Evolutionary conservation across 2,888 invertebrate species (phyloP), one percentile per base, ranked within the genome.

Genomic region (Drosophila neotestacea): DNA sequence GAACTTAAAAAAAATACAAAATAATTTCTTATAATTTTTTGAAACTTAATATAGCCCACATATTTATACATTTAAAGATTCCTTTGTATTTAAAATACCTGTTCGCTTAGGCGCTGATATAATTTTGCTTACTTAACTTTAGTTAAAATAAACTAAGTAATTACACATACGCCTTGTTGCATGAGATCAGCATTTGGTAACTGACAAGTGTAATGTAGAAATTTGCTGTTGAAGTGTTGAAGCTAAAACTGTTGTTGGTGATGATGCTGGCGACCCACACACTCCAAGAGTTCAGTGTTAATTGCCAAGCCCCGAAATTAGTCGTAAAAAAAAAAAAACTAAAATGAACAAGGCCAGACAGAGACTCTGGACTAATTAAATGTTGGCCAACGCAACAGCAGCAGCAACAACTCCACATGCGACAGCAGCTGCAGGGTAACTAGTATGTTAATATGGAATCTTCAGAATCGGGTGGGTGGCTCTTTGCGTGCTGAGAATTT

Each of bases 281-380:
- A 54, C 68, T 58, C 48, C 22, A 51, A 56, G 68, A 81, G 85
- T 81, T 83, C 81, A 85, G 85, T 88, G 85, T 83, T 88, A 85
- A 85, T 84, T 84, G 84, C 84, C 81, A 73, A 86, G 79, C 79
- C 81, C 84, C 72, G 62, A 71, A 80, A 70, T 66, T 60, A 70
- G 58, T 51, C 59, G 56, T 77, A 54, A 67, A 16, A 5, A 13
- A 47, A 34, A 34, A 28, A 46, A 58, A 52, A 48, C 41, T n/a
- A 47, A 51, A 71, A 60, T 73, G 51, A 64, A 61, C 84, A 84
- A 84, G 88, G 88, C 83, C 85, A 84, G 63, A 71, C 56, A 42
- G 50, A 78, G 73, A 79, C 61, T 72, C 69, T 85, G 82, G 63
- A 56, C 79, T 81, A 83, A 83, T 83, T 83, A 83, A 83, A 83